phyloP scores from a whole-genome alignment of 2,888 invertebrate species.

The Melangyna quadrimaculata region DNA sequence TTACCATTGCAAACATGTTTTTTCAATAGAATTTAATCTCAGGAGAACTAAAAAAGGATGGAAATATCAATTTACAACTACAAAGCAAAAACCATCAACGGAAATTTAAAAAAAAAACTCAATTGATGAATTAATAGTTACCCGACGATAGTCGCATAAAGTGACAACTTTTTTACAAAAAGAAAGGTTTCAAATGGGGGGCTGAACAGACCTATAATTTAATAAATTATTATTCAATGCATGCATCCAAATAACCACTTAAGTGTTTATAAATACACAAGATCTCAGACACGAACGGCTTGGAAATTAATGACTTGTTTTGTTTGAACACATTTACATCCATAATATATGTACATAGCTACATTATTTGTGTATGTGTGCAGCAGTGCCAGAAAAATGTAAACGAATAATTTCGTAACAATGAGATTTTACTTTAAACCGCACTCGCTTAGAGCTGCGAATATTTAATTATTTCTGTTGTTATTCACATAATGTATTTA shows the following conservation, averaged over 20 bases:
- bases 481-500: neutral
- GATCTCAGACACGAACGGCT: slow-evolving; percentile 51
- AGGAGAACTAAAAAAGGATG: too few relatives aligned
- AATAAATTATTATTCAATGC: slow-evolving; percentile 54
- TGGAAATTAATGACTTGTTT: slow-evolving; percentile 15
- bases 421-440: slow-evolving; percentile 14
- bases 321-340: slow-evolving; percentile 22
- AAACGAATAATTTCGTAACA: slow-evolving; percentile 22
- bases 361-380: neutral
- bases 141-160: neutral
- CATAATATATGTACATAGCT: slow-evolving; percentile 25
- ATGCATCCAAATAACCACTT: slow-evolving; percentile 22
- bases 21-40: too few relatives aligned
- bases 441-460: neutral
- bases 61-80: neutral
- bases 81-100: neutral
- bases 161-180: neutral
- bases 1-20: too few relatives aligned
- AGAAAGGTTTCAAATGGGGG: neutral
- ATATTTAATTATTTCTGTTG: slow-evolving; percentile 13
- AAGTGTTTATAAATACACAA: slow-evolving; percentile 30
- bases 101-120: neutral
- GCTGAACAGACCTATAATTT: slow-evolving; percentile 13
- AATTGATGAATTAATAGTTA: neutral
- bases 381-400: neutral